Base-by-base conservation (phyloP, 2,888 invertebrate genomes). In the Adelognathus sp. region DNA sequence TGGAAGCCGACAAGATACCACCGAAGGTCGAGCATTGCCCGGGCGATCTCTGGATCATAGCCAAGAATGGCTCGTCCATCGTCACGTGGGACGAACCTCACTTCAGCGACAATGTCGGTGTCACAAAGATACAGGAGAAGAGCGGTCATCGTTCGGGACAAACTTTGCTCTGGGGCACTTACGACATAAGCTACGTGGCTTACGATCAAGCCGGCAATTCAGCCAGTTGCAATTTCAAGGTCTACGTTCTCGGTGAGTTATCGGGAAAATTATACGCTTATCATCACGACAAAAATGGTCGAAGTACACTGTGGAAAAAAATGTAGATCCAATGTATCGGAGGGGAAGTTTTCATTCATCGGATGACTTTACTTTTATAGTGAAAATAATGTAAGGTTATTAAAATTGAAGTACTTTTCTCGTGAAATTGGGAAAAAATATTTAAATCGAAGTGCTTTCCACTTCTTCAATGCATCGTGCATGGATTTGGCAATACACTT, bases 31-130 rank as follows among this genome's bases (percentile, higher is more conserved):
- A 97, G 81, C 96, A 97, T 86, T 98, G 98, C 85, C 98, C 98
- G 4, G 97, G 97, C 11, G 98, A 98, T 91, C 93, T 98, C 64
- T 98, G 98, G 97, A 96, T 98, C 1, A 97, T 98, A 84, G 97
- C 97, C 6, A 96, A 96, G 90, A 98, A 98, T 86, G 98, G 97
- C 66, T 97, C 98, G 0, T 96, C 98, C 0, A 94, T 97, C 69
- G 98, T 98, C 0, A 95, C 94, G 16, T 98, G 98, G 98, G 98
- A 98, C 88, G 97, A 97, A 83, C 98, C 98, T 0, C 95, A 95
- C 77, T 98, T 98, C 89, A 96, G 95, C 83, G 98, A 98, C 87
- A 98, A 98, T 87, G 96, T 97, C 50, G 97, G 95, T 3, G 94
- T 98, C 2, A 94, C 94, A 0, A 95, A 94, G 88, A 94, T 97